A percentile compares a stretch with the other conserved stretches of the same genome.
These are phyloP conservation scores for Tetrapedia diversipes DNA, from an alignment of 2,888 invertebrate species.

Conservation along the genomic window DNA sequence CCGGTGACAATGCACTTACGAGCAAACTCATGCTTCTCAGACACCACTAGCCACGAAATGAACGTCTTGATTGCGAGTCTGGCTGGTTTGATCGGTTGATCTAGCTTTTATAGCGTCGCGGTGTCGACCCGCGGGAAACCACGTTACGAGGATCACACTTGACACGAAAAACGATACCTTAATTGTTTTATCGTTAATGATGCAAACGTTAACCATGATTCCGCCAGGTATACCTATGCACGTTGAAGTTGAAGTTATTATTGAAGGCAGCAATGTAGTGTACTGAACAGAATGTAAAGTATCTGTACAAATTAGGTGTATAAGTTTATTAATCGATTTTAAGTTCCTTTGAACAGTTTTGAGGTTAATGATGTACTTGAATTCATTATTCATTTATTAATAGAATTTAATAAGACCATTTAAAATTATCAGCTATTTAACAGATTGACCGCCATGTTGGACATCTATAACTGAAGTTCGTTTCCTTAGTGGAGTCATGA, in stretches of 20 bases:
- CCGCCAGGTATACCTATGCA: not conserved
- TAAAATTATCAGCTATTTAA: too few relatives aligned
- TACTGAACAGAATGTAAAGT: not conserved
- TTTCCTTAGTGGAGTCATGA: too few relatives aligned
- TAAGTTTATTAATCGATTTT: too few relatives aligned
- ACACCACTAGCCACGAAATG: constrained; percentile 65
- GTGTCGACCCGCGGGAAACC: constrained; percentile 53
- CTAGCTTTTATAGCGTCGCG: constrained; percentile 72
- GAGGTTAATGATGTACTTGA: too few relatives aligned
- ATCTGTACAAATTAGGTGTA: too few relatives aligned
- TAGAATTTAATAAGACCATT: too few relatives aligned
- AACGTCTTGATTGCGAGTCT: constrained; percentile 67
- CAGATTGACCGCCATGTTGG: too few relatives aligned
- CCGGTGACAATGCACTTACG: constrained; percentile 63
- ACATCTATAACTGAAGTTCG: too few relatives aligned
- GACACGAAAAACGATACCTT: constrained; percentile 38
- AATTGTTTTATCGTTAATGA: constrained; percentile 38
- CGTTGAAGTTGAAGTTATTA: not conserved
- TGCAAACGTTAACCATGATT: constrained; percentile 1
- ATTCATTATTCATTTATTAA: too few relatives aligned
- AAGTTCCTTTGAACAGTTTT: too few relatives aligned
- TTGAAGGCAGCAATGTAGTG: not conserved
- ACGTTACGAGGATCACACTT: constrained; percentile 39
- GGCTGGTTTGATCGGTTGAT: constrained; percentile 57
- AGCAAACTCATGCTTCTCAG: constrained; percentile 65